Percentiles rank a stretch among this genome's conserved stretches.
Conservation (phyloP, 2,888 invertebrate species). For the Cyaniris semiargus region DNA sequence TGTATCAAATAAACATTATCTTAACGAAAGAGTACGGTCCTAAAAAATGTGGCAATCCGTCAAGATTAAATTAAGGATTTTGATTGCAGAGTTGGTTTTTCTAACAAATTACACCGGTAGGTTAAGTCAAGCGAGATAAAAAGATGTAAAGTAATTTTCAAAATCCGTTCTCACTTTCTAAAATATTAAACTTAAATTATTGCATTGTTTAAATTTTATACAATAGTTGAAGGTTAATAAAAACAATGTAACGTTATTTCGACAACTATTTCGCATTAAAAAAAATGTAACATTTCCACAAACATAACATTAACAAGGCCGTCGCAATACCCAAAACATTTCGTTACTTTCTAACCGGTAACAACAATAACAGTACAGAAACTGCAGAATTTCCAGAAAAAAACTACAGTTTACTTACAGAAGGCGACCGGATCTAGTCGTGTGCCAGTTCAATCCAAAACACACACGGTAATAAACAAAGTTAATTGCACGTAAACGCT, state of each 20-base stretch:
- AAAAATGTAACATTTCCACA: not conserved
- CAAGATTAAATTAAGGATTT: not conserved
- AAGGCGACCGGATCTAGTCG: not conserved
- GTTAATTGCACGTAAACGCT: slow-evolving; percentile 16
- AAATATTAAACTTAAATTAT: not conserved
- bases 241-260: slow-evolving; percentile 16
- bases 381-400: not conserved
- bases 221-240: slow-evolving; percentile 16
- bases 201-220: slow-evolving; percentile 6
- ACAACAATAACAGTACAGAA: slow-evolving; percentile 8
- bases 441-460: slow-evolving; percentile 25
- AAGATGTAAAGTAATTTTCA: not conserved
- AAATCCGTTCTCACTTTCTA: not conserved
- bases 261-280: slow-evolving; percentile 13
- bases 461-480: slow-evolving; percentile 29
- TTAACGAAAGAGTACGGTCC: not conserved
- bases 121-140: not conserved
- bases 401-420: not conserved
- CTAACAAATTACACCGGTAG: not conserved
- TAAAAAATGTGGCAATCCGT: not conserved
- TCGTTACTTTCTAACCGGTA: slow-evolving; percentile 31
- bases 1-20: not conserved
- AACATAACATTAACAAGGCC: not conserved
- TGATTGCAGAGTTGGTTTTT: not conserved
- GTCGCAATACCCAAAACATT: slow-evolving; percentile 1